Base-by-base conservation (phyloP, 2,888 invertebrate genomes). In the Saturnia pavonia region DNA sequence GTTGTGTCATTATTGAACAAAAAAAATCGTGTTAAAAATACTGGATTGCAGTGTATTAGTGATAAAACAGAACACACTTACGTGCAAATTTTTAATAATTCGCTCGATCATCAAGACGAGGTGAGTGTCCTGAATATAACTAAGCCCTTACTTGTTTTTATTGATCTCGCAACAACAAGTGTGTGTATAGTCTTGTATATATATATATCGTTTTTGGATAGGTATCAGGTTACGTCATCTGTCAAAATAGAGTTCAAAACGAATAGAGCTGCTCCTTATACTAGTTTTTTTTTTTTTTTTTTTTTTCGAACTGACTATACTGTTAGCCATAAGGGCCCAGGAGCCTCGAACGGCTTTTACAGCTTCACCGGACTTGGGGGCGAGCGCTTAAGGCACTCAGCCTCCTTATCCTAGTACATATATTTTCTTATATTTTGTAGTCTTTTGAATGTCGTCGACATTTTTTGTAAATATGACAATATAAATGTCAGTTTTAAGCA, bases 121-220 rank as follows among this genome's bases (percentile, higher is more conserved):
- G 65, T 65, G 65, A 65, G 65, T 65, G 65, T 65, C 65, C 65
- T 65, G 40, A 65, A 65, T 65, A 65, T 40, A 65, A 65, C n/a
- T 65, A 65, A 60, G 57, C 57, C 65, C 40, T 65, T 40, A 65
- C 63, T 63, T 65, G n/a, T 65, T 40, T 65, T 65, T 34, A 65
- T 65, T 65, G 22, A n/a, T 40, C 40, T n/a, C n/a, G 65, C 65
- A 34, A 63, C 8, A 34, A 63, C 63, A 65, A 65, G n/a, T 65
- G 40, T 65, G 65, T 1, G 57, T 27, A 16, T 65, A n/a, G 12
- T 40, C 65, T 65, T 65, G 65, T n/a, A 60, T 27, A 60, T 60
- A 14, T 40, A 65, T 40, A 65, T 40, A 7, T 16, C 34, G 7
- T 54, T 54, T 54, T 54, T 22, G 22, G 1, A 6, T 54, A n/a